Conservation (phyloP, 23 tunicate species). For the Aplidium turbinatum region DNA sequence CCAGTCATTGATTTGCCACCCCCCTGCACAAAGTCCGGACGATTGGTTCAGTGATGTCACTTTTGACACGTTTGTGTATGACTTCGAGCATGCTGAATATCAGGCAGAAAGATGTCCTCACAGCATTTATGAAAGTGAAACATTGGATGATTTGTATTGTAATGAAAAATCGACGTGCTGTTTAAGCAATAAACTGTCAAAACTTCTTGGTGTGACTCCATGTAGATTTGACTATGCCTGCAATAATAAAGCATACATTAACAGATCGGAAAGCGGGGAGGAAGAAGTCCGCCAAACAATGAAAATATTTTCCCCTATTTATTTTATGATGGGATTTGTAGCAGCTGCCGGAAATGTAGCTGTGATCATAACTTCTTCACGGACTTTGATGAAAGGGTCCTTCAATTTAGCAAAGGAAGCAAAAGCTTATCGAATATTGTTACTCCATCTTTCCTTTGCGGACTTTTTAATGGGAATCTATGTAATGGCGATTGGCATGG, state of each 20-base stretch:
- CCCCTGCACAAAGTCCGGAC: too few relatives aligned
- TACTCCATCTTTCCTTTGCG: conserved; percentile 5
- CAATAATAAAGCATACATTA: too few relatives aligned
- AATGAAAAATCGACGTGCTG: conserved; percentile 25
- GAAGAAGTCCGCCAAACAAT: too few relatives aligned
- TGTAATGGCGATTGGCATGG: background rate
- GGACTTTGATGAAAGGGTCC: background rate
- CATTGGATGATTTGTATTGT: too few relatives aligned
- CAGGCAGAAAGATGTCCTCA: too few relatives aligned
- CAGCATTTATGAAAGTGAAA: too few relatives aligned
- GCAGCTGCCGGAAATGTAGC: conserved; percentile 7
- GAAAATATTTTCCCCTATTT: background rate
- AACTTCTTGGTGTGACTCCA: conserved; percentile 2
- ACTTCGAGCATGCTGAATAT: too few relatives aligned
- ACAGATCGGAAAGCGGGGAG: too few relatives aligned
- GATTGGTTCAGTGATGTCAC: too few relatives aligned
- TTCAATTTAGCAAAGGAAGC: background rate
- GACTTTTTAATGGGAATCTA: conserved; percentile 23
- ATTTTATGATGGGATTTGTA: background rate
- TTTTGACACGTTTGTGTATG: too few relatives aligned
- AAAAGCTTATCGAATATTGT: conserved; percentile 8
- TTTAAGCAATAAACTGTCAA: background rate
- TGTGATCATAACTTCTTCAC: conserved; percentile 1
- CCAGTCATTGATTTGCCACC: too few relatives aligned
- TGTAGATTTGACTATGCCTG: conserved; percentile 23